Evolutionary conservation across 2,113 vertebrate species (phyloP), one percentile per base, ranked within the genome.

Genomic region (Setophaga petechia): DNA sequence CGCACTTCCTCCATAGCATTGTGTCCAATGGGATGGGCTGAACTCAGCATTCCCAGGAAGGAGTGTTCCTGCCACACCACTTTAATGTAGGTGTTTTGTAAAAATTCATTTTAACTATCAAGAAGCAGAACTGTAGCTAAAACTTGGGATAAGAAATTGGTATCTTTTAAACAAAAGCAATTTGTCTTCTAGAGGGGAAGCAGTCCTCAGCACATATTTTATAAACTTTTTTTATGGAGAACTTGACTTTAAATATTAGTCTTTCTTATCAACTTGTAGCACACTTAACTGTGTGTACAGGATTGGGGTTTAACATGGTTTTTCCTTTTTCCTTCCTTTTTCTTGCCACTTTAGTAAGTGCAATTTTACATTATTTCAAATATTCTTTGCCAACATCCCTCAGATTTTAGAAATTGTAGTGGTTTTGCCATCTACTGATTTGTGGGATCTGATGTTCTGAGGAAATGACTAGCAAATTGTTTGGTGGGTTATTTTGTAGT

Each of bases 211-310:
- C 47, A 80, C 12, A 1, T 74, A 51, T 33, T 68, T 59, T 77
- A 35, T 49, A 73, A 69, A 37, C 31, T 58, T 22, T 87, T 71
- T 46, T 58, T n/a, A 54, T 57, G n/a, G 67, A 87, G 57, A 94
- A 79, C 49, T 31, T 55, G 52, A 21, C 46, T 61, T 87, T 67
- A 89, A 72, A 79, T 81, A 57, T 58, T 90, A 78, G 35, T 75
- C 61, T 79, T 82, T 49, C 59, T 87, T 94, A 90, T 90, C 62
- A 96, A 69, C 22, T 55, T 54, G 55, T 83, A 74, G 72, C 85
- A 93, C 62, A 39, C 78, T 87, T 86, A 71, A 49, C 59, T 76
- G 20, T 63, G 25, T 49, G 23, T 57, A 61, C 35, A 55, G 30
- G 23, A 59, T 90, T 89, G 46, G 41, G 27, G n/a, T 67, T 86